Evolutionary conservation across 2,888 invertebrate genomes (phyloP).

Genomic region (Oligia fasciuncula): DNA sequence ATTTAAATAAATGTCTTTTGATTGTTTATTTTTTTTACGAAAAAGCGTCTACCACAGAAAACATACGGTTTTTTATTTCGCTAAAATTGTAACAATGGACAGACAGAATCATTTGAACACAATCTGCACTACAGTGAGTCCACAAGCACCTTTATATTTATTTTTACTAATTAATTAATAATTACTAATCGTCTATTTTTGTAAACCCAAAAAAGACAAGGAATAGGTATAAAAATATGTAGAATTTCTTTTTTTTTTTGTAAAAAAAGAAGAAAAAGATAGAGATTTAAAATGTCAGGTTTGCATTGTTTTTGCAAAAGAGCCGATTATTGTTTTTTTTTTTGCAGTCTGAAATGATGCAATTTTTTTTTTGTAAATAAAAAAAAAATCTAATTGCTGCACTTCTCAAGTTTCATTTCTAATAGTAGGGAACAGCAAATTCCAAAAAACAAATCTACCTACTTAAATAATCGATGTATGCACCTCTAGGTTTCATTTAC

Average conservation of each 20-base stretch:
- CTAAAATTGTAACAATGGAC: constrained; percentile 65
- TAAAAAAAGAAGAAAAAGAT: constrained; percentile 11
- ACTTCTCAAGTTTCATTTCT: not conserved
- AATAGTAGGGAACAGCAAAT: not conserved
- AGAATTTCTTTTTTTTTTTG: constrained; percentile 23
- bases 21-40: constrained; percentile 17
- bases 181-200: constrained; percentile 57
- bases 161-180: constrained; percentile 53
- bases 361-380: not conserved
- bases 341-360: not conserved
- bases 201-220: constrained; percentile 60
- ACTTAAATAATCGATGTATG: not conserved
- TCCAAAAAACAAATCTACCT: not conserved
- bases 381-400: not conserved
- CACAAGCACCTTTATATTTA: constrained; percentile 51
- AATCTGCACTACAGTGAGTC: constrained; percentile 45
- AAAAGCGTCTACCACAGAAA: constrained; percentile 52
- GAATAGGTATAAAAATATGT: constrained; percentile 45
- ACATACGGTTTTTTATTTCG: constrained; percentile 59
- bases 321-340: constrained; percentile 19
- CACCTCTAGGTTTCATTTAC: not conserved
- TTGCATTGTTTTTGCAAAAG: constrained; percentile 19
- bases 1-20: not conserved
- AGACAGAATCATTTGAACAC: constrained; percentile 55
- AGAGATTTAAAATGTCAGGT: constrained; percentile 49